These are phyloP conservation scores for Siphamia tubifer DNA, from an alignment of 2,113 vertebrate genomes.

Conservation along the genomic window DNA sequence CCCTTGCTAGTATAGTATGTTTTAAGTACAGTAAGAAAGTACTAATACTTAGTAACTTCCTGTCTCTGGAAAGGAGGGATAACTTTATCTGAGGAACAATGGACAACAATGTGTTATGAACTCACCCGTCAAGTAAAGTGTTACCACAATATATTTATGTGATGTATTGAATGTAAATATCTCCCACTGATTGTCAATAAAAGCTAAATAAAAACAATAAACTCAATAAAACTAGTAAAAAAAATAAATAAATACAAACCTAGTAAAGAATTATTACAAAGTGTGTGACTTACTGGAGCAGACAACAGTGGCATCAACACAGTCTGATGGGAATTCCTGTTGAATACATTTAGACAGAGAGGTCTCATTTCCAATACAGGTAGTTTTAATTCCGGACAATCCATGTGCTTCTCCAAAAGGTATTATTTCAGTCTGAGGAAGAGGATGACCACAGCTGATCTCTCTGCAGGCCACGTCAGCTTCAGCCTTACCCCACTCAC, in stretches of 20 bases:
- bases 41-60: too few species aligned
- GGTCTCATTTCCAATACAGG: constrained; percentile 64
- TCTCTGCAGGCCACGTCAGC: constrained; percentile 42
- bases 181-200: too few species aligned
- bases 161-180: too few species aligned
- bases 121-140: too few species aligned
- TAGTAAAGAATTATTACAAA: not conserved
- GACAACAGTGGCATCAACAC: constrained; percentile 31
- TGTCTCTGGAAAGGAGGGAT: too few species aligned
- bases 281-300: constrained; percentile 50
- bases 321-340: constrained; percentile 31
- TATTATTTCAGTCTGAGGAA: rapidly evolving
- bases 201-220: not conserved
- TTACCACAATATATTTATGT: too few species aligned
- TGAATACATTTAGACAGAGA: constrained; percentile 34
- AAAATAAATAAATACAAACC: too few species aligned
- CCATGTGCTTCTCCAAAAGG: not conserved
- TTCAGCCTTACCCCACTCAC: constrained; percentile 11
- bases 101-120: too few species aligned
- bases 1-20: too few species aligned
- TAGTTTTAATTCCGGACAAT: constrained; percentile 13
- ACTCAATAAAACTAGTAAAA: too few species aligned
- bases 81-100: too few species aligned
- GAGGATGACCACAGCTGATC: constrained; percentile 41
- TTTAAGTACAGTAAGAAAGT: too few species aligned